phyloP scores from a whole-genome alignment of 2,113 vertebrate genomes.

The Diadophis punctatus region DNA sequence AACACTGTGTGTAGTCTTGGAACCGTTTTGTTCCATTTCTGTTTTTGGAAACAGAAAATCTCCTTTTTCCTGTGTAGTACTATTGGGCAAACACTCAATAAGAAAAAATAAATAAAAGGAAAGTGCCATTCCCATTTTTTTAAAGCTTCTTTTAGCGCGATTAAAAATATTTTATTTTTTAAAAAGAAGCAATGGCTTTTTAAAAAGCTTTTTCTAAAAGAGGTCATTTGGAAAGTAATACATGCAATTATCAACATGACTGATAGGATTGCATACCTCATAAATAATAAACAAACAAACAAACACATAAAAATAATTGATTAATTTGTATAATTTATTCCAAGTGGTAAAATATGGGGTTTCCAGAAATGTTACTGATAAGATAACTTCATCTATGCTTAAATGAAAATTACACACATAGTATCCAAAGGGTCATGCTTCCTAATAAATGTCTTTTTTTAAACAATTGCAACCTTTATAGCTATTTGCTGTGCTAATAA shows the following conservation, averaged over 20 bases:
- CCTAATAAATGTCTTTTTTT: neutral
- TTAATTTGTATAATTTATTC: neutral
- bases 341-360: neutral
- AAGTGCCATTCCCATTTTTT: slow-evolving; percentile 59
- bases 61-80: slow-evolving; percentile 51
- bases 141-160: slow-evolving; percentile 63
- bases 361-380: neutral
- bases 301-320: neutral
- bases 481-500: neutral
- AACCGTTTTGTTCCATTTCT: slow-evolving; percentile 21
- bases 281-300: no score
- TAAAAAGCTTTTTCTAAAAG: slow-evolving; percentile 37
- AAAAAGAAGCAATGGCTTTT: slow-evolving; percentile 43
- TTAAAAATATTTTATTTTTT: slow-evolving; percentile 57
- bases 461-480: neutral
- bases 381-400: neutral
- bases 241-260: slow-evolving; percentile 37
- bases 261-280: neutral
- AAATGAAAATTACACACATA: neutral
- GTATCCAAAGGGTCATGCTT: neutral
- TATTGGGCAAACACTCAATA: slow-evolving; percentile 65
- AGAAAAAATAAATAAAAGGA: slow-evolving; percentile 54
- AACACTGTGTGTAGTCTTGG: slow-evolving; percentile 3
- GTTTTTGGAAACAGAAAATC: slow-evolving; percentile 22
- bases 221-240: slow-evolving; percentile 39